phyloP scores from a whole-genome alignment of 2,797 vertebrate species.

The Masticophis lateralis region DNA sequence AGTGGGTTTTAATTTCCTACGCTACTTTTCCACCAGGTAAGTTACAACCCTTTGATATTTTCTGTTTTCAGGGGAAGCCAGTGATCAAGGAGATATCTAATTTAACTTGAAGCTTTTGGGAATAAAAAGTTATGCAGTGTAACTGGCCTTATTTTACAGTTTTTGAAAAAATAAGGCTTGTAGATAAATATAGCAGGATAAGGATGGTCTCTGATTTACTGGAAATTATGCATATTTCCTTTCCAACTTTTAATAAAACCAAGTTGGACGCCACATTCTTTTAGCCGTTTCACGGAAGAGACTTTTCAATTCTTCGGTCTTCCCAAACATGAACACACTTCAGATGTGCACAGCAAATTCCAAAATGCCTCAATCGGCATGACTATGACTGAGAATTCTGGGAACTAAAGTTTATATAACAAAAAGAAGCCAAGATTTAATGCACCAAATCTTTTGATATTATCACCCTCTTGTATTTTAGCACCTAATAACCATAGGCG shows the following conservation, averaged over 20 bases:
- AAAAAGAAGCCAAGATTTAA: background rate
- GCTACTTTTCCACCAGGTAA: background rate
- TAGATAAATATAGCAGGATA: background rate
- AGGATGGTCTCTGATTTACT: background rate
- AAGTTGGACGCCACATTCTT: background rate
- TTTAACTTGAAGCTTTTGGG: background rate
- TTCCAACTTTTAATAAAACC: background rate
- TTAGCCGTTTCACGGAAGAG: constrained; percentile 4
- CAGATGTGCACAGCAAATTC: background rate
- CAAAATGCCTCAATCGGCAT: background rate
- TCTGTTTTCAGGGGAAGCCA: background rate
- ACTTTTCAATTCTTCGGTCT: constrained; percentile 16
- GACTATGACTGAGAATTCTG: background rate
- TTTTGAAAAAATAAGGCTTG: background rate
- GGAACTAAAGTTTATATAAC: background rate
- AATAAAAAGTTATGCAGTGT: background rate
- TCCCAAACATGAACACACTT: background rate
- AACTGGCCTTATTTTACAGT: background rate
- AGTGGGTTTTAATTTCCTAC: no score
- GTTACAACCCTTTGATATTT: background rate
- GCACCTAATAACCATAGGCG: background rate
- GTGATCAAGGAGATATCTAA: background rate
- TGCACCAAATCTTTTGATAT: background rate
- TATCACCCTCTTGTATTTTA: background rate
- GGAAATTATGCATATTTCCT: constrained; percentile 15